Base-by-base conservation (phyloP, 2,113 vertebrate species). In the Lepidothrix coronata region DNA sequence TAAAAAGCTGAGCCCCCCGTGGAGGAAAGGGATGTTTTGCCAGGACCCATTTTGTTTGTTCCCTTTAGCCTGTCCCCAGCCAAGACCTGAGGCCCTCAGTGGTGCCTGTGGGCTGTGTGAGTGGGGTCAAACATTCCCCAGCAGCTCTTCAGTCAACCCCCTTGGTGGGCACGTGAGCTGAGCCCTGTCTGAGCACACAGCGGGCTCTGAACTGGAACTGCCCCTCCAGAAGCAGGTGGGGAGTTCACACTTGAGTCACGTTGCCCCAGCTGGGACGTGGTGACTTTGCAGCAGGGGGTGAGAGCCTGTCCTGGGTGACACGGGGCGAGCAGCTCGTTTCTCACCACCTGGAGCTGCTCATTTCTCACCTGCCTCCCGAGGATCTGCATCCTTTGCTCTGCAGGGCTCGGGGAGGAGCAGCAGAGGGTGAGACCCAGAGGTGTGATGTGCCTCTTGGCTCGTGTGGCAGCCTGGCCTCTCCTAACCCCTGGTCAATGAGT, bases 401-500 rank as follows among this genome's bases (percentile, higher is more conserved):
- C 43, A 22, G 89, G 55, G 76, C 33, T 33, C 3, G 0, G 74
- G 43, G 66, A 37, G 31, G 71, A 79, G 62, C 30, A 30, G 74
- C 30, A 12, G 31, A 59, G 58, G 22, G 6, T 20, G 25, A 58
- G 57, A 28, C 1, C 10, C 30, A 6, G 73, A 21, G 63, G 41
- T 9, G 16, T 2, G 30, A 65, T 3, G 33, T 37, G 63, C 44
- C 39, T 55, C 73, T 43, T 0, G n/a, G 88, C 44, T 39, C 0
- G 6, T 0, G 5, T 18, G 77, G 43, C 5, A 0, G 1, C 11
- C 44, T 79, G 93, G 66, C 95, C 93, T 94, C 33, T 30, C 39
- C 31, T 89, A 8, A 67, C 57, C 92, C 85, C 85, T 79, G 85
- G 81, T 93, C 93, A 94, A 63, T 91, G 92, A 89, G 85, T 93